These are phyloP conservation scores for Ciconia boyciana DNA, from an alignment of 2,113 vertebrate species.

Conservation along the genomic window DNA sequence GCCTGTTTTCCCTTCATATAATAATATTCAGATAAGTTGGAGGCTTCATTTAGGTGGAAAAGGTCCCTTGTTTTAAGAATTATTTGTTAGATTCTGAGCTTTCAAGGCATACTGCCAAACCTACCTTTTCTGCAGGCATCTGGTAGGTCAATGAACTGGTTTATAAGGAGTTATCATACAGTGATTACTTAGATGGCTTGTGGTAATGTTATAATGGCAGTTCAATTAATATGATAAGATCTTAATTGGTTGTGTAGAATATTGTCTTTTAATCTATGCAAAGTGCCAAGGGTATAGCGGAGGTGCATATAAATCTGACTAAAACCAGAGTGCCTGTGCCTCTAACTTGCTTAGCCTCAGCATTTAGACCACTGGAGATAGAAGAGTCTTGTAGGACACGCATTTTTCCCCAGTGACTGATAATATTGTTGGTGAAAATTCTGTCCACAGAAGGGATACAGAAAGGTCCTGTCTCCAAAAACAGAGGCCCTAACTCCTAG, in stretches of 20 bases:
- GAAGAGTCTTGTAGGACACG: not conserved
- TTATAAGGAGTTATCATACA: slow-evolving; percentile 54
- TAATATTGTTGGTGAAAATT: not conserved
- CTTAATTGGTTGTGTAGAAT: slow-evolving; percentile 68
- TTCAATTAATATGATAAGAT: slow-evolving; percentile 72
- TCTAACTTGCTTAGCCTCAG: not conserved
- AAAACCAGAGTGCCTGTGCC: not conserved
- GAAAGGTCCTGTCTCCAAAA: not conserved
- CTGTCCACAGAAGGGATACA: not conserved
- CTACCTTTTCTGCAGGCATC: slow-evolving; percentile 12
- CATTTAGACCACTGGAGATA: not conserved
- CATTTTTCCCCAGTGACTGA: not conserved
- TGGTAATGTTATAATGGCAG: slow-evolving; percentile 62
- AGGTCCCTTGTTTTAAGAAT: not conserved
- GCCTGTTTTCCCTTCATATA: not conserved
- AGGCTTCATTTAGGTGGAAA: not conserved
- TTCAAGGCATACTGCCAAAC: slow-evolving; percentile 20
- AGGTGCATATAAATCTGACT: slow-evolving; percentile 48
- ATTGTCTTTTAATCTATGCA: slow-evolving; percentile 64
- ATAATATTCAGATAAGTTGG: not conserved
- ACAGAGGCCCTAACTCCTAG: not conserved
- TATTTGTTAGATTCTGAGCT: not conserved
- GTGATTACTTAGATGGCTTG: slow-evolving; percentile 56
- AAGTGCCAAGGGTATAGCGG: slow-evolving; percentile 29
- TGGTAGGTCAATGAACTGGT: slow-evolving; percentile 23